Percentiles rank a stretch among this genome's conserved stretches.
phyloP scores from a whole-genome alignment of 2,113 vertebrate genomes.

The Eulacestoma nigropectus region DNA sequence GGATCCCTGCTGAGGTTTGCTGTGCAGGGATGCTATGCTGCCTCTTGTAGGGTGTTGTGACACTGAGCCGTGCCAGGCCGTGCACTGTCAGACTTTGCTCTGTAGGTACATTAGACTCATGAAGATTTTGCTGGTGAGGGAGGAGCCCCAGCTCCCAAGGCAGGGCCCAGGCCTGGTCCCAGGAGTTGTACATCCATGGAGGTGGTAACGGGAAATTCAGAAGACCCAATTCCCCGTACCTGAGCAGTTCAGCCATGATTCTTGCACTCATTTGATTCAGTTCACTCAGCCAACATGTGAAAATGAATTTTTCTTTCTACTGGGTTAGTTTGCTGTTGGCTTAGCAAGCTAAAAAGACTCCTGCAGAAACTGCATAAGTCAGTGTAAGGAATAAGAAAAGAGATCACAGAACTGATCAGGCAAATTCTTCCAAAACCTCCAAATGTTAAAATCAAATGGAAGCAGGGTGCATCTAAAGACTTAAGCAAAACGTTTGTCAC shows the following conservation, averaged over 20 bases:
- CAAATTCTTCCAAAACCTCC: background rate
- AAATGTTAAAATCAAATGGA: background rate
- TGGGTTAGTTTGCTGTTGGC: background rate
- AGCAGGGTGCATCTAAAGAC: background rate
- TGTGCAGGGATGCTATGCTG: background rate
- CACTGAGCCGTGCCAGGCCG: background rate
- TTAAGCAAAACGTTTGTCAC: background rate
- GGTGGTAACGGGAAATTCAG: accelerated
- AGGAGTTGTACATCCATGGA: background rate
- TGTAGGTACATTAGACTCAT: background rate
- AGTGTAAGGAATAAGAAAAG: background rate
- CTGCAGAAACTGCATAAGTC: background rate
- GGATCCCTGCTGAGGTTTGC: background rate
- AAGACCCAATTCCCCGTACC: background rate
- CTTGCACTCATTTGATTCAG: background rate
- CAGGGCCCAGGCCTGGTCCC: background rate
- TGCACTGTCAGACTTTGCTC: background rate
- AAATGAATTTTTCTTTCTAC: background rate
- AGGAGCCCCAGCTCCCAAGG: background rate
- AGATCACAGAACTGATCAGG: background rate
- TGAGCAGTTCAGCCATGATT: background rate
- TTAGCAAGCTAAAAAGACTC: background rate
- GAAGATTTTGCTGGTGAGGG: background rate
- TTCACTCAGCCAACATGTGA: background rate
- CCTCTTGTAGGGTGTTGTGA: background rate